Conservation (phyloP, 2,113 vertebrate genomes). For the Blennius ocellaris region DNA sequence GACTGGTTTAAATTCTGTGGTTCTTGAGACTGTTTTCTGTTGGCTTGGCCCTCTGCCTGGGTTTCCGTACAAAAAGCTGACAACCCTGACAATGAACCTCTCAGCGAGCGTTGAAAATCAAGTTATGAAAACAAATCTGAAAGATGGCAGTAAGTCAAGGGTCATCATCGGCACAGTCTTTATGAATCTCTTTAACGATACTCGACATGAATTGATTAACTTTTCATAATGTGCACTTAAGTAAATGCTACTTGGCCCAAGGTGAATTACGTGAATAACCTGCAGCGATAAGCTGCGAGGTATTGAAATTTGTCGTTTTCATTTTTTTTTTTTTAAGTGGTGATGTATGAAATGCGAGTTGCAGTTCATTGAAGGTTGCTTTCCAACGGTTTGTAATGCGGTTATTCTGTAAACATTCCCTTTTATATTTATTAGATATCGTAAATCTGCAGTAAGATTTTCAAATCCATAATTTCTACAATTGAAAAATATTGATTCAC, state of each 20-base stretch:
- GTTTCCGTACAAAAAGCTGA: not conserved
- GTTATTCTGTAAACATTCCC: not conserved
- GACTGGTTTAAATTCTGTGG: not conserved
- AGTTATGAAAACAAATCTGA: not conserved
- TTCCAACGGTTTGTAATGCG: not conserved
- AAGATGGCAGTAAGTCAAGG: not conserved
- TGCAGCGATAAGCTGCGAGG: not conserved
- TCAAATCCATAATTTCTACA: not conserved
- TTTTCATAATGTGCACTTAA: conserved; percentile 33
- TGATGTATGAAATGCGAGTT: too few relatives aligned
- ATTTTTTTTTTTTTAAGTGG: too few relatives aligned
- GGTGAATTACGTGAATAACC: conserved; percentile 1
- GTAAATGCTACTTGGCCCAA: conserved; percentile 15
- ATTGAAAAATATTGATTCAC: too few relatives aligned
- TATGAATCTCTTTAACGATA: not conserved
- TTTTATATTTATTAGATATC: too few relatives aligned
- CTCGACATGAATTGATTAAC: conserved; percentile 17
- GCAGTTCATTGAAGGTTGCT: not conserved
- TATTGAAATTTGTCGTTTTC: not conserved
- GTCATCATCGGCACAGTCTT: not conserved
- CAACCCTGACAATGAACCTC: not conserved
- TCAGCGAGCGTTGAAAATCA: not conserved
- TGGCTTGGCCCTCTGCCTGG: not conserved
- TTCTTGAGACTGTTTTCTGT: not conserved
- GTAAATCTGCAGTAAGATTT: not conserved